A percentile compares a stretch with the other conserved stretches of the same genome.
phyloP scores from a whole-genome alignment of 2,113 vertebrate species.

The Barnardius zonarius region DNA sequence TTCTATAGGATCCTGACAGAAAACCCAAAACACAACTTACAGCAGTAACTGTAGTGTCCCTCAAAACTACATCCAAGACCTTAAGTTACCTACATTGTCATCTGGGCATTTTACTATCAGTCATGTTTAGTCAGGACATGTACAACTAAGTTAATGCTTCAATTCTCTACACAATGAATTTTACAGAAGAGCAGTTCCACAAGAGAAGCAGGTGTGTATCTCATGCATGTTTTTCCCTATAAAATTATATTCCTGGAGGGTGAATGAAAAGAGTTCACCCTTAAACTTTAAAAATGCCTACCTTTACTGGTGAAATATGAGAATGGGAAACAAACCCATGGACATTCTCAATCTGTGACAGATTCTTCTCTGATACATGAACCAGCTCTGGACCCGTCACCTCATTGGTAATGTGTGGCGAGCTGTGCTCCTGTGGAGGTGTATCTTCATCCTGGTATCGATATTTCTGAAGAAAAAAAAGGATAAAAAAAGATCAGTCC shows the following conservation, averaged over 20 bases:
- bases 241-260: background rate
- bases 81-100: background rate
- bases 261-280: background rate
- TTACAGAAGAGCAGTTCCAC: background rate
- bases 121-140: background rate
- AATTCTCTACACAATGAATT: background rate
- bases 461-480: slow-evolving; percentile 83
- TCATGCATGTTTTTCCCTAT: accelerated
- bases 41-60: background rate
- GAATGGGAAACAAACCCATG: slow-evolving; percentile 94
- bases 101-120: background rate
- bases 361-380: slow-evolving; percentile 92
- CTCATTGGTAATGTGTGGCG: slow-evolving; percentile 84
- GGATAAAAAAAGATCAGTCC: background rate
- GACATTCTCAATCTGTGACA: slow-evolving; percentile 93
- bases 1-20: background rate
- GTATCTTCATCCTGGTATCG: slow-evolving; percentile 91
- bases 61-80: background rate
- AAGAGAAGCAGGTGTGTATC: background rate
- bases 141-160: background rate
- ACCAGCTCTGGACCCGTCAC: slow-evolving; percentile 87
- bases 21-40: background rate
- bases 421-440: slow-evolving; percentile 86
- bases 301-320: slow-evolving; percentile 98
- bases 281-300: slow-evolving; percentile 58